phyloP scores from a whole-genome alignment of 1,140 invertebrate species.

The Gerris buenoi region DNA sequence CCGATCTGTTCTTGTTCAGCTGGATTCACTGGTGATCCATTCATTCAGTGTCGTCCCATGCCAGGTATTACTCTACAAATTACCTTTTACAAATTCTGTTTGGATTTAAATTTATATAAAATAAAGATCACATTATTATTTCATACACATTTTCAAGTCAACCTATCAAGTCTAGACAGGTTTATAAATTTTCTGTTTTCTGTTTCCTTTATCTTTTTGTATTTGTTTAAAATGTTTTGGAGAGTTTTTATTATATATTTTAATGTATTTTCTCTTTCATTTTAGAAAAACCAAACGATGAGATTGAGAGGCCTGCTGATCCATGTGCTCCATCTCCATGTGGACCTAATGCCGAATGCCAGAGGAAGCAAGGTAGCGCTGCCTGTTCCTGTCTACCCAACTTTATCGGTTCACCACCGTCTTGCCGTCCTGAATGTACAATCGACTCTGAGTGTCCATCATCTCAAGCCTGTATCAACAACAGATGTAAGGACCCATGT shows the following conservation, averaged over 20 bases:
- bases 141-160: too few species aligned
- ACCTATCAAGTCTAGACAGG: too few species aligned
- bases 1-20: constrained; percentile 32
- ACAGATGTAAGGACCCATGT: constrained; percentile 47
- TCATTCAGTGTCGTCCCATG: constrained; percentile 28
- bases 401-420: constrained; percentile 46
- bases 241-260: too few species aligned
- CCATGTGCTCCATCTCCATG: constrained; percentile 37
- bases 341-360: constrained; percentile 39
- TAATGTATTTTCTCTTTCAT: constrained; percentile 32
- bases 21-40: constrained; percentile 24
- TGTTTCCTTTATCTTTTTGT: too few species aligned
- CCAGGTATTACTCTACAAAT: constrained; percentile 23
- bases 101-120: not conserved
- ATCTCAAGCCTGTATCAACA: constrained; percentile 41
- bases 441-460: constrained; percentile 47
- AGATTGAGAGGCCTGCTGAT: constrained; percentile 13
- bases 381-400: constrained; percentile 37
- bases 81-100: not conserved
- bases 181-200: too few species aligned
- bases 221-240: too few species aligned
- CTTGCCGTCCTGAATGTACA: constrained; percentile 52
- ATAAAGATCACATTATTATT: too few species aligned
- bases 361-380: constrained; percentile 28
- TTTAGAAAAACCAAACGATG: constrained; percentile 36